Evolutionary conservation across 2,888 invertebrate species (phyloP).

Genomic region (Andrena dorsata): DNA sequence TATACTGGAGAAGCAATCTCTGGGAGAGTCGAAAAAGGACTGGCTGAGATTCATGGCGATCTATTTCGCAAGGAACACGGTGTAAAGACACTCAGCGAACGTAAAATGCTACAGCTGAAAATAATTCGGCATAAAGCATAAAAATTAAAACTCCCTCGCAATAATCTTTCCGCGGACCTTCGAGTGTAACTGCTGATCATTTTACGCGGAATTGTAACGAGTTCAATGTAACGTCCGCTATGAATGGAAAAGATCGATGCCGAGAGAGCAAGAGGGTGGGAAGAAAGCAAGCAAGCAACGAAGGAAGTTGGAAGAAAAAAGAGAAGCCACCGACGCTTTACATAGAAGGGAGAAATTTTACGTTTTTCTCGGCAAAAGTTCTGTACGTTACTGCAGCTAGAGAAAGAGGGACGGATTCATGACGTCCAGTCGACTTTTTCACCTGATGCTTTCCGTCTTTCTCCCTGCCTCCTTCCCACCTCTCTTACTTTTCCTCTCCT

Average conservation of each 20-base stretch:
- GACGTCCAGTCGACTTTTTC: constrained; percentile 57
- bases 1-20: constrained; percentile 35
- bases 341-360: constrained; percentile 45
- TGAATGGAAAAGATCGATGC: constrained; percentile 35
- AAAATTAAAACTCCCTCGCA: not conserved
- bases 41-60: not conserved
- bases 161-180: not conserved
- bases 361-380: constrained; percentile 39
- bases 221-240: constrained; percentile 16
- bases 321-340: constrained; percentile 1
- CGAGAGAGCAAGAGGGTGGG: too few species aligned
- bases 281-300: not conserved
- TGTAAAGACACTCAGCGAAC: not conserved
- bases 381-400: constrained; percentile 10
- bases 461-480: not conserved
- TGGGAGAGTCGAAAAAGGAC: not conserved
- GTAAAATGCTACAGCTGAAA: too few species aligned
- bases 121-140: not conserved
- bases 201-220: constrained; percentile 9
- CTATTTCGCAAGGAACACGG: not conserved
- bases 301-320: not conserved
- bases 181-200: constrained; percentile 1
- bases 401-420: constrained; percentile 51
- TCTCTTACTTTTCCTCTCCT: not conserved
- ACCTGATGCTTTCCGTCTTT: constrained; percentile 27